Evolutionary conservation across 1,140 invertebrate genomes (phyloP).

Genomic region (Monochamus saltuarius): DNA sequence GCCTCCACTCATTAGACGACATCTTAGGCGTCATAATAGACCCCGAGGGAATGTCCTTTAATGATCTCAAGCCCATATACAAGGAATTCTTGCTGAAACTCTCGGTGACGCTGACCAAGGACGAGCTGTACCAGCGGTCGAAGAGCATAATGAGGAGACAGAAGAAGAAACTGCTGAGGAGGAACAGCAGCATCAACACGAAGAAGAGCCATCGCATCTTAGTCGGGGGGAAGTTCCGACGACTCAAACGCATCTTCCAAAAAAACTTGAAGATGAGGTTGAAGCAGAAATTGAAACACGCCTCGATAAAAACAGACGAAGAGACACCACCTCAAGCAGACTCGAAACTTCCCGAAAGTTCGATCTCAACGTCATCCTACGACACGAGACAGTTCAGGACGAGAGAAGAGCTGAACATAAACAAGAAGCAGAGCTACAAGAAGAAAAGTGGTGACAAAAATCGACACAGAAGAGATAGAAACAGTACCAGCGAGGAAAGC

Average conservation of each 20-base stretch:
- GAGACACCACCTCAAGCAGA: slow-evolving; percentile 9
- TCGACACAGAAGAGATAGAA: slow-evolving; percentile 51
- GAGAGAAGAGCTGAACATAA: slow-evolving; percentile 54
- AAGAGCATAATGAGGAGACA: slow-evolving; percentile 86
- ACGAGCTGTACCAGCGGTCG: slow-evolving; percentile 84
- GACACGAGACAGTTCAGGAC: slow-evolving; percentile 60
- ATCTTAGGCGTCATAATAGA: slow-evolving; percentile 85
- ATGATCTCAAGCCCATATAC: slow-evolving; percentile 86
- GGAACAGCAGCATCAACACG: slow-evolving; percentile 54
- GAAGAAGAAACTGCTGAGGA: slow-evolving; percentile 63
- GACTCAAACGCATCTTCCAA: slow-evolving; percentile 47
- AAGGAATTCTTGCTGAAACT: slow-evolving; percentile 86
- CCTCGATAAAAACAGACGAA: slow-evolving; percentile 1
- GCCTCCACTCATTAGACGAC: slow-evolving; percentile 82
- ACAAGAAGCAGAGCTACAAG: slow-evolving; percentile 49
- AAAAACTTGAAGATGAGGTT: slow-evolving; percentile 29
- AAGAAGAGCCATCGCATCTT: slow-evolving; percentile 46
- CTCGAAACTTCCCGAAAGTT: slow-evolving; percentile 54
- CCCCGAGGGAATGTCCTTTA: slow-evolving; percentile 88
- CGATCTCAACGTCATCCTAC: slow-evolving; percentile 60
- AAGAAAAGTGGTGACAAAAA: slow-evolving; percentile 46
- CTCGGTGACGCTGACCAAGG: slow-evolving; percentile 82
- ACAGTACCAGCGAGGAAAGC: slow-evolving; percentile 67
- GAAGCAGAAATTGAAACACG: slow-evolving; percentile 30
- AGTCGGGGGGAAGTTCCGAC: slow-evolving; percentile 45